A percentile compares a stretch with the other conserved stretches of the same genome.
These are phyloP conservation scores for Zygogramma bicolorata DNA, from an alignment of 2,888 invertebrate genomes.

Conservation along the genomic window DNA sequence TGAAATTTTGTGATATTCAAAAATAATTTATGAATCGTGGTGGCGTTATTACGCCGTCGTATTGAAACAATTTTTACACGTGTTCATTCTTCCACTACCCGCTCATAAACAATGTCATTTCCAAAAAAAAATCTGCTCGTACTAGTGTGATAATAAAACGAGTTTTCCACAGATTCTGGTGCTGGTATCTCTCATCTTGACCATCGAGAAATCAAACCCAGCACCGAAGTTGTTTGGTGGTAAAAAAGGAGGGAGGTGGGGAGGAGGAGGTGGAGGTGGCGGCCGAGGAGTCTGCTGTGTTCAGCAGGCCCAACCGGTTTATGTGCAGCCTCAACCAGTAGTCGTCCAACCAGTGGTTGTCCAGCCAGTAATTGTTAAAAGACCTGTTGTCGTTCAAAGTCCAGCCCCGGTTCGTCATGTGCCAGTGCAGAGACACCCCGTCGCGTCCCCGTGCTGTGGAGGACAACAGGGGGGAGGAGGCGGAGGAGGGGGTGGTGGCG, in stretches of 20 bases:
- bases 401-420: neutral
- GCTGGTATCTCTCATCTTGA: neutral
- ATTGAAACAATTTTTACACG: too few species aligned
- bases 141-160: neutral
- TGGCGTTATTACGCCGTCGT: too few species aligned
- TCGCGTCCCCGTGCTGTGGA: conserved; percentile 12
- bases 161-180: neutral
- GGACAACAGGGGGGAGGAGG: conserved; percentile 7
- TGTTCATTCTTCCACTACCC: too few species aligned
- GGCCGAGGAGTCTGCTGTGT: neutral
- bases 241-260: neutral
- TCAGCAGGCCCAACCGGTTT: neutral
- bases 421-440: conserved; percentile 1
- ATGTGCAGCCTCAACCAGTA: neutral
- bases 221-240: neutral
- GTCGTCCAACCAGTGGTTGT: neutral
- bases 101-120: too few species aligned
- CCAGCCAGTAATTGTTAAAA: conserved; percentile 1
- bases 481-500: conserved; percentile 17
- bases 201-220: neutral
- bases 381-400: neutral
- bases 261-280: neutral
- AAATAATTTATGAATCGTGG: too few species aligned
- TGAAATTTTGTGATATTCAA: too few species aligned
- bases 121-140: too few species aligned